Evolutionary conservation across 2,797 vertebrate species (phyloP).

Genomic region (Myotis vivesi): DNA sequence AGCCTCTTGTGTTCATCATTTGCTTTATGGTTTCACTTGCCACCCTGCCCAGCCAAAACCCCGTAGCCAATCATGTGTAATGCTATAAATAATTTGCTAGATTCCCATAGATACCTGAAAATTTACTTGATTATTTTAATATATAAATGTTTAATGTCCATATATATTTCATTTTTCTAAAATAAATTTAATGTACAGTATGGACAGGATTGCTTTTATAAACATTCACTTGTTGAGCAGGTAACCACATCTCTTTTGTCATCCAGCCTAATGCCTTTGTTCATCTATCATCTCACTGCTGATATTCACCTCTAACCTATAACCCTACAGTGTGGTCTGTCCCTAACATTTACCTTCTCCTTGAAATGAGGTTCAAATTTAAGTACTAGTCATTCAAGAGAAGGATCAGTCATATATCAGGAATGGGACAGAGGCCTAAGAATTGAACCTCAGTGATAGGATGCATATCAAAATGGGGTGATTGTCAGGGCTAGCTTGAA

Average conservation of each 20-base stretch:
- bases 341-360: neutral
- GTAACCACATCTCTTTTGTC: neutral
- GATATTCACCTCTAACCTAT: neutral
- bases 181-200: neutral
- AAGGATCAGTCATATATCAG: neutral
- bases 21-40: neutral
- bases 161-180: neutral
- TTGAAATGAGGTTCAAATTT: neutral
- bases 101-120: neutral
- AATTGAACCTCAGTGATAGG: neutral
- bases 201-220: neutral
- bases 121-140: neutral
- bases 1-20: neutral
- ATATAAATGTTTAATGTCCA: neutral
- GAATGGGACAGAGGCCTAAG: neutral
- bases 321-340: neutral
- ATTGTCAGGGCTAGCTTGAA: neutral
- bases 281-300: neutral
- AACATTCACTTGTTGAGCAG: neutral
- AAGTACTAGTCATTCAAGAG: neutral
- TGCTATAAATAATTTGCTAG: neutral
- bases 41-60: neutral
- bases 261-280: neutral
- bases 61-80: neutral
- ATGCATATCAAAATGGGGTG: neutral